A percentile compares a stretch with the other conserved stretches of the same genome.
These are phyloP conservation scores for Tubiluchus corallicola DNA, from an alignment of 2,888 invertebrate species.

Conservation along the genomic window DNA sequence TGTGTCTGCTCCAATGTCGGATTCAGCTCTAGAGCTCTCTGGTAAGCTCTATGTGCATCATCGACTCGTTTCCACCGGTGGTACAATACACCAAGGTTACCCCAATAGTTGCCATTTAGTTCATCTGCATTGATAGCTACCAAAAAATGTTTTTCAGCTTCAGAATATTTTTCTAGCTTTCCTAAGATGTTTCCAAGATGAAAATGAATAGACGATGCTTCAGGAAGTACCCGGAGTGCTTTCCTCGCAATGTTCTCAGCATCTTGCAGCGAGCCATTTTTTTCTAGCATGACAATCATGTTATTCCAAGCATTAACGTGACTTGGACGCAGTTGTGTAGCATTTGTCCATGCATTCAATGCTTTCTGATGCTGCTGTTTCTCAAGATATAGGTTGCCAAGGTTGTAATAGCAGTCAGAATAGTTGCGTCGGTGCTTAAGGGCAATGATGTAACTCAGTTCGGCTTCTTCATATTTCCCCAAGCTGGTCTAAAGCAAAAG, in stretches of 20 bases:
- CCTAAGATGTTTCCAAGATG: slow-evolving; percentile 74
- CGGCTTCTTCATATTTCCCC: slow-evolving; percentile 48
- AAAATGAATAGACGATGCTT: slow-evolving; percentile 59
- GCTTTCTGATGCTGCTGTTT: slow-evolving; percentile 52
- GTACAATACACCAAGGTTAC: slow-evolving; percentile 87
- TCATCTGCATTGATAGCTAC: slow-evolving; percentile 46
- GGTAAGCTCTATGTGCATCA: slow-evolving; percentile 53
- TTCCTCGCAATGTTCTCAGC: slow-evolving; percentile 48
- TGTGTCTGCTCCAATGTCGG: slow-evolving; percentile 38
- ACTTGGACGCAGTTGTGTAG: slow-evolving; percentile 51
- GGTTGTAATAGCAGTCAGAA: slow-evolving; percentile 81
- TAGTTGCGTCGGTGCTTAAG: slow-evolving; percentile 54
- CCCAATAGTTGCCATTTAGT: slow-evolving; percentile 57
- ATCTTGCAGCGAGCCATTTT: slow-evolving; percentile 42
- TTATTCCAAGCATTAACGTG: slow-evolving; percentile 84
- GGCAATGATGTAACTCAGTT: slow-evolving; percentile 58
- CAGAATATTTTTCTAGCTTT: slow-evolving; percentile 50
- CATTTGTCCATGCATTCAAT: slow-evolving; percentile 57
- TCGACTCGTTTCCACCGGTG: slow-evolving; percentile 67
- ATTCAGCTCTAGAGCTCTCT: slow-evolving; percentile 50
- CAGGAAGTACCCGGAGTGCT: slow-evolving; percentile 49
- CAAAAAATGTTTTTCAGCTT: slow-evolving; percentile 62
- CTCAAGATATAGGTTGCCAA: slow-evolving; percentile 80
- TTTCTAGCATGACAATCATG: slow-evolving; percentile 61
- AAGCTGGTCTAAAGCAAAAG: too few relatives aligned